A percentile compares a stretch with the other conserved stretches of the same genome.
Evolutionary conservation across 2,797 vertebrate genomes (phyloP).

Genomic region (Coranthus polyacanthus): DNA sequence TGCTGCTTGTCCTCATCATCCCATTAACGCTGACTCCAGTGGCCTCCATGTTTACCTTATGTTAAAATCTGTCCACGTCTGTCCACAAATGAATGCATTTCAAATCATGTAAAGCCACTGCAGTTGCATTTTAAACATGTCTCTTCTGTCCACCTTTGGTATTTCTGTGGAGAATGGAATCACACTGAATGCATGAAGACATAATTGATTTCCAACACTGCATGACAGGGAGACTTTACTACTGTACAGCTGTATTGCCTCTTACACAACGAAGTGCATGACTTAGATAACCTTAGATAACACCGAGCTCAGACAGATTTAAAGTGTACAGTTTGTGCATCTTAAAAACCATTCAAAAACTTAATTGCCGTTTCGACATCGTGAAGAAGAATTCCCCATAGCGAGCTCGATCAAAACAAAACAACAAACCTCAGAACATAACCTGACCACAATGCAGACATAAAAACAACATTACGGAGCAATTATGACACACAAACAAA

Average conservation of each 20-base stretch:
- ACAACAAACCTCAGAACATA: background rate
- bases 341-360: too few species aligned
- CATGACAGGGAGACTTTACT: conserved; percentile 7
- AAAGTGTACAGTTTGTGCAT: too few species aligned
- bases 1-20: too few species aligned
- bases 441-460: background rate
- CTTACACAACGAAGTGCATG: conserved; percentile 8
- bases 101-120: conserved; percentile 9
- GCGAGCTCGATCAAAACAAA: conserved; percentile 3
- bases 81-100: conserved; percentile 13
- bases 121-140: background rate
- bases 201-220: conserved; percentile 36
- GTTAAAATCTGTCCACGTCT: too few species aligned
- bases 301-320: too few species aligned
- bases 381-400: background rate
- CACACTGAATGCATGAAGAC: background rate
- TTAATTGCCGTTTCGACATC: background rate
- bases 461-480: background rate
- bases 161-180: conserved; percentile 27
- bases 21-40: too few species aligned
- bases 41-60: too few species aligned
- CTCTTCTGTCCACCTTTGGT: conserved; percentile 2
- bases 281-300: too few species aligned
- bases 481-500: conserved; percentile 3
- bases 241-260: background rate